These are phyloP conservation scores for Kryptolebias ocellatus DNA, from an alignment of 2,797 vertebrate species.

Conservation along the genomic window DNA sequence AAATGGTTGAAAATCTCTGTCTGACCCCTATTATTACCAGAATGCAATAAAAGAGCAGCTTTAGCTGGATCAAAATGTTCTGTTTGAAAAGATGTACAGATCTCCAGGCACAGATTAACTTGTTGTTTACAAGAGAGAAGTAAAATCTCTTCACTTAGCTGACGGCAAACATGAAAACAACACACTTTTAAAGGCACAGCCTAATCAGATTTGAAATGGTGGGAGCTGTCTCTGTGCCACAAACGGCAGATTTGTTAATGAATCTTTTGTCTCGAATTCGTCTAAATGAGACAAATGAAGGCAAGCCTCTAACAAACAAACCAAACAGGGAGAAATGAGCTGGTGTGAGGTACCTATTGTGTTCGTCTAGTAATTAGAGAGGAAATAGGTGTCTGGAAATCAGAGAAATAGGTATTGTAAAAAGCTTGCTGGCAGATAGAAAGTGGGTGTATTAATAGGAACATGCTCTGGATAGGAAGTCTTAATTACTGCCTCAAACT, in stretches of 20 bases:
- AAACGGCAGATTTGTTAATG: constrained; percentile 50
- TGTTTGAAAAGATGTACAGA: neutral
- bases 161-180: constrained; percentile 1
- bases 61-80: neutral
- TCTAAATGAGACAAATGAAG: constrained; percentile 69
- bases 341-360: constrained; percentile 42
- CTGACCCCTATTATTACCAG: neutral
- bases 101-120: neutral
- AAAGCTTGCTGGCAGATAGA: constrained; percentile 40
- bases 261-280: constrained; percentile 43
- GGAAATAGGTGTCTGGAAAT: constrained; percentile 63
- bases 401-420: constrained; percentile 52
- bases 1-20: too few species aligned
- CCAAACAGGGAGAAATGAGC: constrained; percentile 51
- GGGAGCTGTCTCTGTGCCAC: constrained; percentile 31
- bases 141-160: constrained; percentile 2
- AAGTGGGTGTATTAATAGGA: constrained; percentile 22
- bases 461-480: constrained; percentile 23
- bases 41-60: too few species aligned
- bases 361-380: constrained; percentile 56
- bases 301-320: constrained; percentile 41
- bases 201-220: constrained; percentile 38
- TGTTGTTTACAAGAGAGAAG: constrained; percentile 14
- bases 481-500: constrained; percentile 27
- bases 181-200: constrained; percentile 25